Base-by-base conservation (phyloP, 2,797 vertebrate genomes). In the Coregonus suidteri region DNA sequence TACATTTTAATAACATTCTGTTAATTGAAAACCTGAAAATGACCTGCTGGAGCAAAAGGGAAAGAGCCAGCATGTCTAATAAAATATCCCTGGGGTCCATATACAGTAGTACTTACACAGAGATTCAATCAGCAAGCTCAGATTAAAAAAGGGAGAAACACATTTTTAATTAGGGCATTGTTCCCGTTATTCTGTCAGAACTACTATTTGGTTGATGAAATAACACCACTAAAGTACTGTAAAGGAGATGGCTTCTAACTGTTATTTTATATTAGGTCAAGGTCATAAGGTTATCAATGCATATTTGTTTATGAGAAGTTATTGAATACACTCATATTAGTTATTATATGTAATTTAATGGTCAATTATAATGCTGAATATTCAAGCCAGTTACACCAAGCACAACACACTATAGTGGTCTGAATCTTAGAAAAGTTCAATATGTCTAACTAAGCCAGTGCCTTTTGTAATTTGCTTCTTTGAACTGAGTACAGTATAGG, bases 121-220 rank as follows among this genome's bases (percentile, higher is more conserved):
- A 89, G 79, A 92, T 91, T 91, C 92, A 90, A 93, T 93, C 90
- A 93, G 90, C 78, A 85, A 71, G 76, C 79, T 87, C 84, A 87
- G 86, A 92, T 92, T 91, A 91, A 91, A 85, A 47, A 86, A 88
- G 82, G 84, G 75, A 67, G 83, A 82, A 88, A 86, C 75, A 83
- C 82, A 66, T 41, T 91, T 91, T 92, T 92, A 94, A 94, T 93
- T 92, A 92, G 93, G 92, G 82, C 93, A 93, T 82, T 80, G 83
- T 82, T 87, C 88, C 85, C 88, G 84, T 84, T 82, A 83, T 83
- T 86, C 79, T 83, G 73, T 56, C 75, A 88, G 84, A 88, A 90
- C 9, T 47, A 47, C 88, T 83, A 86, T 90, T 90, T 81, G 84
- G 79, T 81, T 87, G 41, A 90, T 82, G 79, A 80, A 81, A 79